phyloP scores from a whole-genome alignment of 2,888 invertebrate genomes.

The Agonopterix heracliana region DNA sequence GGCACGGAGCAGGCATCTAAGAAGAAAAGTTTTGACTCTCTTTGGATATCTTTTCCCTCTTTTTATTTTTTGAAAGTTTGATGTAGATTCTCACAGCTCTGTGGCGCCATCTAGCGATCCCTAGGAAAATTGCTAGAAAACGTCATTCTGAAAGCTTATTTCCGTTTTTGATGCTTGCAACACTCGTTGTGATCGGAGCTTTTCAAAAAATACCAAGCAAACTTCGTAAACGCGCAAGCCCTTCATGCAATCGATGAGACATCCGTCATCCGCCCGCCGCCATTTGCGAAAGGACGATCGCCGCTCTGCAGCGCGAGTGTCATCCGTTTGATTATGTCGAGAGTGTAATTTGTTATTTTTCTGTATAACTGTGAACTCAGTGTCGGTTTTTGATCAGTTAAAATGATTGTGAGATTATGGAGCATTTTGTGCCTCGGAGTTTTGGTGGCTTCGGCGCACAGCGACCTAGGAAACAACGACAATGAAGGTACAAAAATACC shows the following conservation, averaged over 20 bases:
- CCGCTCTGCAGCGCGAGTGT: constrained; percentile 63
- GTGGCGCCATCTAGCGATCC: too few relatives aligned
- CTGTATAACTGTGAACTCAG: constrained; percentile 63
- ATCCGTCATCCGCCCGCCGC: constrained; percentile 76
- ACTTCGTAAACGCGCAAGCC: constrained; percentile 49
- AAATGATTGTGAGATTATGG: constrained; percentile 75
- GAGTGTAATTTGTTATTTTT: constrained; percentile 64
- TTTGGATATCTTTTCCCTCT: too few relatives aligned
- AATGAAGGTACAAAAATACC: constrained; percentile 62
- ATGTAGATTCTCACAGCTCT: too few relatives aligned
- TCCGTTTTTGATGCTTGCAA: constrained; percentile 12
- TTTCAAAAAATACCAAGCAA: constrained; percentile 13
- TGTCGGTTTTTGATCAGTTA: constrained; percentile 56
- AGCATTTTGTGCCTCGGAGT: constrained; percentile 69
- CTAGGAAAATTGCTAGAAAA: too few relatives aligned
- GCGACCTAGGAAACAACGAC: constrained; percentile 67
- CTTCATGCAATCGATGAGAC: constrained; percentile 70
- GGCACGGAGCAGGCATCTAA: too few relatives aligned
- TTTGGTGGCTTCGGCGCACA: constrained; percentile 65
- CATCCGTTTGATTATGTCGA: constrained; percentile 65
- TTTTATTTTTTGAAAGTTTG: too few relatives aligned
- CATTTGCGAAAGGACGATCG: constrained; percentile 72
- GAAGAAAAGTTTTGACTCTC: too few relatives aligned
- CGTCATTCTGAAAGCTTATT: too few relatives aligned
- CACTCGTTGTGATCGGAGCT: constrained; percentile 4